Evolutionary conservation across 2,113 vertebrate species (phyloP), one percentile per base, ranked within the genome.

Genomic region (Podarcis muralis): DNA sequence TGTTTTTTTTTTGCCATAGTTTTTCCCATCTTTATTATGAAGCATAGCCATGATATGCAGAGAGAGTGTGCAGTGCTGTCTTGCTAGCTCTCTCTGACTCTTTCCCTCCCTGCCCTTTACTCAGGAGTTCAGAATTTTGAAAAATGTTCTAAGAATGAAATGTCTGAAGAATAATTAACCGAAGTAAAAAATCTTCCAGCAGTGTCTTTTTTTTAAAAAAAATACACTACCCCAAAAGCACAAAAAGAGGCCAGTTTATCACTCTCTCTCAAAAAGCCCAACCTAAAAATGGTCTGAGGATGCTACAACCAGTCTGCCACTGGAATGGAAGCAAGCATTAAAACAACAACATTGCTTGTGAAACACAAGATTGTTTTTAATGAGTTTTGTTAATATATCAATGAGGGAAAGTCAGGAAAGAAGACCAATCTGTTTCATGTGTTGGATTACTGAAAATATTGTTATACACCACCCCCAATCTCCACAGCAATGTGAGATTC

Each of bases 131-230:
- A 82, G 71, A 86, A 91, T 93, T 90, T 40, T 53, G 82, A 48
- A 75, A 89, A 87, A 11, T 88, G 27, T 62, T 94, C 85, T 82
- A 62, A 90, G 94, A 94, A 88, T 72, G 20, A 83, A 11, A 57
- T 89, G 81, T 81, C 89, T 85, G 22, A 90, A 91, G 16, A 88
- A 9, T 88, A n/a, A 74, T 35, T 76, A 86, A 16, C 3, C 25
- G 32, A 83, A 57, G 0, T 32, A 12, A 5, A 3, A 1, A 3
- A 1, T 23, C 1, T 92, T 48, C 15, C 27, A 79, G 2, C 4
- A 6, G n/a, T 1, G 48, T 48, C 48, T 48, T 48, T 48, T 43
- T 43, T 43, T 32, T n/a, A n/a, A 40, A 48, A 48, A 48, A 48
- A 48, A 48, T 0, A 48, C 9, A 48, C 48, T 48, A 48, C 9